These are phyloP conservation scores for Hydrozoanthus tunicans DNA, from an alignment of 64 coral and sea anemone species.

Conservation along the genomic window DNA sequence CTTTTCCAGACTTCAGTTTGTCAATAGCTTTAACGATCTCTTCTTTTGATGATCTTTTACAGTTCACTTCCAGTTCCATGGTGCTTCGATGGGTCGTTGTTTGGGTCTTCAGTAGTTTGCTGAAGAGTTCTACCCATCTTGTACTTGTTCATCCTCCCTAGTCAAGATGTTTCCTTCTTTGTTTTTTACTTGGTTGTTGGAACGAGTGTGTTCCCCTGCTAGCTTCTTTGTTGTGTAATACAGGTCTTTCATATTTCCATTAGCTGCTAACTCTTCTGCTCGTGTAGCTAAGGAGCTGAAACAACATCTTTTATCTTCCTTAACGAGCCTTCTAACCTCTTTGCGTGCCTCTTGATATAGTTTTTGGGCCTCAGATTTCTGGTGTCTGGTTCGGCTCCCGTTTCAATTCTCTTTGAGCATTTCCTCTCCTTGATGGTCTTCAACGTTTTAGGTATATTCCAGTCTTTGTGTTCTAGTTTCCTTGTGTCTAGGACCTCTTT, in stretches of 20 bases:
- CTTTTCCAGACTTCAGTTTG: neutral
- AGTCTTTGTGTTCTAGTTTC: no score
- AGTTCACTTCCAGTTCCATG: neutral
- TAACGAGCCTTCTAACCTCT: neutral
- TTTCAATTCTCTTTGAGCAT: neutral
- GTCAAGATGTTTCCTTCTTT: neutral
- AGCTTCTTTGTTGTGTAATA: neutral
- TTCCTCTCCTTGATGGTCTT: no score
- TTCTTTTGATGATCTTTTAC: neutral
- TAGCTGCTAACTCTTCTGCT: neutral
- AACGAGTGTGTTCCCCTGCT: neutral
- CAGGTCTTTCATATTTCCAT: neutral
- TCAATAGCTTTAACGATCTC: slow-evolving; percentile 8
- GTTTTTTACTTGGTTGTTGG: neutral
- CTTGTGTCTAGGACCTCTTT: no score
- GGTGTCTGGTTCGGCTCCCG: neutral
- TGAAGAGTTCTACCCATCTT: slow-evolving; percentile 6
- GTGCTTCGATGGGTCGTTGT: neutral
- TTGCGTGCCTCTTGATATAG: neutral
- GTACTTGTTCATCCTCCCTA: neutral
- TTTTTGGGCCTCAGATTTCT: neutral
- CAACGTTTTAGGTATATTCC: no score
- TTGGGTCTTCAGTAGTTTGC: neutral
- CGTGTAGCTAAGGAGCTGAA: neutral
- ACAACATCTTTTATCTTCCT: neutral